A percentile compares a stretch with the other conserved stretches of the same genome.
phyloP scores from a whole-genome alignment of 2,113 vertebrate genomes.

The Ranitomeya imitator region DNA sequence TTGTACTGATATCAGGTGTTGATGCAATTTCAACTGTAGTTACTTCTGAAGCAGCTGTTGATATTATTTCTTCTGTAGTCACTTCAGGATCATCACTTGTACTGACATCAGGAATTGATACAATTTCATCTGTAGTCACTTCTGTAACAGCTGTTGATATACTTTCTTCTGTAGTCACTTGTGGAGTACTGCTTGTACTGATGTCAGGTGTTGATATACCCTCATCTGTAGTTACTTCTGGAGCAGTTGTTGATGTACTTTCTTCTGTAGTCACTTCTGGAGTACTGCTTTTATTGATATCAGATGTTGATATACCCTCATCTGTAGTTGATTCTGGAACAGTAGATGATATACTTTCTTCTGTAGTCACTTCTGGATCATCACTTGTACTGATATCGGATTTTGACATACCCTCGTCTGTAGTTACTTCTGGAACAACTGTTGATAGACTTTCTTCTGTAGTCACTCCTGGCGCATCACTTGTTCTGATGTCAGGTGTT shows the following conservation, averaged over 20 bases:
- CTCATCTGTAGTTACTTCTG: neutral
- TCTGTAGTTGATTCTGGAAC: neutral
- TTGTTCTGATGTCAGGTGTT: neutral
- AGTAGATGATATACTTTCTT: neutral
- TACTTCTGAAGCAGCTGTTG: too few species aligned
- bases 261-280: neutral
- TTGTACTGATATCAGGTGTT: neutral
- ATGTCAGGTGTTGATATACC: neutral
- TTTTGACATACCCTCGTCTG: neutral
- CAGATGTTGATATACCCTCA: neutral
- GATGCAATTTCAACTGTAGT: too few species aligned
- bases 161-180: neutral
- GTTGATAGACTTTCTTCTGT: neutral
- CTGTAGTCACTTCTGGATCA: neutral
- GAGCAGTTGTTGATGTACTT: neutral
- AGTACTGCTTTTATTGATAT: too few species aligned
- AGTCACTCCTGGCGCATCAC: neutral
- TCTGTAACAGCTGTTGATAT: neutral
- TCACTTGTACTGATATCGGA: too few species aligned
- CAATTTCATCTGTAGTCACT: neutral
- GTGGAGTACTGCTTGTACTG: neutral
- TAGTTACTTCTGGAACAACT: neutral
- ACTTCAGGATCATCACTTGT: neutral
- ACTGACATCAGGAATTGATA: neutral
- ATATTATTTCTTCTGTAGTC: neutral